Evolutionary conservation across 2,113 vertebrate genomes (phyloP).

Genomic region (Vombatus ursinus): DNA sequence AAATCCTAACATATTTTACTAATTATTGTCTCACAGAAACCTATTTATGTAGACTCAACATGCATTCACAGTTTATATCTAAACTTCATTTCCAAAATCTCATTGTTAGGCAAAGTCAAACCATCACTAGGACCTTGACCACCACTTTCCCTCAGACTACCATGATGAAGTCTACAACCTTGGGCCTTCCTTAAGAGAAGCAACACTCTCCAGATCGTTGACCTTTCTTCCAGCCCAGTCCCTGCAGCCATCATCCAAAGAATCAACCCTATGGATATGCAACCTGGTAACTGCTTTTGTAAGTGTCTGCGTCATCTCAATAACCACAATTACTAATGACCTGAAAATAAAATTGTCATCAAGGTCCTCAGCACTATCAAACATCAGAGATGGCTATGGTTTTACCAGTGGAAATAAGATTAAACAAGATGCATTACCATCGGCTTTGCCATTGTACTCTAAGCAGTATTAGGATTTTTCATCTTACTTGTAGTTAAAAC

Average conservation of each 20-base stretch:
- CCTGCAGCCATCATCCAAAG: neutral
- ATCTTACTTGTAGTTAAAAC: no score
- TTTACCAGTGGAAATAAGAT: no score
- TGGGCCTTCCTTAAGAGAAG: no score
- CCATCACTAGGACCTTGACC: neutral
- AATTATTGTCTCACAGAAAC: conserved; percentile 11
- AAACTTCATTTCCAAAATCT: neutral
- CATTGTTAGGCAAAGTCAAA: neutral
- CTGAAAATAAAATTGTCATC: neutral
- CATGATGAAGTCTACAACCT: no score
- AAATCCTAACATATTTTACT: conserved; percentile 24
- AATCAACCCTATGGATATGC: neutral
- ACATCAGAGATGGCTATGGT: neutral
- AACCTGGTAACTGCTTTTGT: neutral
- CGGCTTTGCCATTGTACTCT: no score
- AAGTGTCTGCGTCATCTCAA: neutral
- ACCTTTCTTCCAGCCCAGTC: neutral
- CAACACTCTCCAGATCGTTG: no score
- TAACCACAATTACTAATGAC: neutral
- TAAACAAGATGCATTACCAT: no score
- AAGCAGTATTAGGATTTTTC: no score
- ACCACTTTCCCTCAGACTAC: neutral
- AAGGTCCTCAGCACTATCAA: neutral
- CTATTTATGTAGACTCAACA: conserved; percentile 15
- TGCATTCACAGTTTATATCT: neutral